phyloP scores from a whole-genome alignment of 2,113 vertebrate genomes.

The Seriola aureovittata region DNA sequence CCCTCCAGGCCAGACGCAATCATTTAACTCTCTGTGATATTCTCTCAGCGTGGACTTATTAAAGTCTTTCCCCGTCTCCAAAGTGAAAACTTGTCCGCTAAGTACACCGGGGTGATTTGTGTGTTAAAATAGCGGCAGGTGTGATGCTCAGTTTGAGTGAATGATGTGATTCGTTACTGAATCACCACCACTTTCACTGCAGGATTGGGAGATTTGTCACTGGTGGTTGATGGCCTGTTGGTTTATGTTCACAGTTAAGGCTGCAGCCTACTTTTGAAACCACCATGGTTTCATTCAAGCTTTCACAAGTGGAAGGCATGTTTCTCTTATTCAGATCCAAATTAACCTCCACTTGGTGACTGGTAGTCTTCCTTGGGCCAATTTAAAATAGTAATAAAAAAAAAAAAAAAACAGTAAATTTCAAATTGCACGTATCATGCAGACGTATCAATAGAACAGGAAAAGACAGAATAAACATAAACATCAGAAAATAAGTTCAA shows the following conservation, averaged over 20 bases:
- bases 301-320: neutral
- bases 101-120: constrained; percentile 66
- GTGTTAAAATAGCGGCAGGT: constrained; percentile 47
- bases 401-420: neutral
- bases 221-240: constrained; percentile 8
- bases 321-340: neutral
- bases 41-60: constrained; percentile 67
- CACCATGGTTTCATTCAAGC: neutral
- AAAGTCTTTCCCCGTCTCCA: constrained; percentile 12
- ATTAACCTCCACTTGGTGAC: neutral
- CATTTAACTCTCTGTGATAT: constrained; percentile 73
- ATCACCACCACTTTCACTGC: constrained; percentile 9
- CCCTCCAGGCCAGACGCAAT: constrained; percentile 72
- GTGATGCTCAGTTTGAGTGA: constrained; percentile 40
- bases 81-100: constrained; percentile 46
- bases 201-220: constrained; percentile 35
- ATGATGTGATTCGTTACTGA: constrained; percentile 40
- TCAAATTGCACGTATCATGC: neutral
- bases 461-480: neutral
- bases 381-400: neutral
- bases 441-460: neutral
- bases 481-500: neutral
- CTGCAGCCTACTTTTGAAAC: constrained; percentile 2
- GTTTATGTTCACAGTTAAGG: constrained; percentile 14
- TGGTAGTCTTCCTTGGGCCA: neutral